phyloP scores from a whole-genome alignment of 2,113 vertebrate species.

The Ciconia boyciana region DNA sequence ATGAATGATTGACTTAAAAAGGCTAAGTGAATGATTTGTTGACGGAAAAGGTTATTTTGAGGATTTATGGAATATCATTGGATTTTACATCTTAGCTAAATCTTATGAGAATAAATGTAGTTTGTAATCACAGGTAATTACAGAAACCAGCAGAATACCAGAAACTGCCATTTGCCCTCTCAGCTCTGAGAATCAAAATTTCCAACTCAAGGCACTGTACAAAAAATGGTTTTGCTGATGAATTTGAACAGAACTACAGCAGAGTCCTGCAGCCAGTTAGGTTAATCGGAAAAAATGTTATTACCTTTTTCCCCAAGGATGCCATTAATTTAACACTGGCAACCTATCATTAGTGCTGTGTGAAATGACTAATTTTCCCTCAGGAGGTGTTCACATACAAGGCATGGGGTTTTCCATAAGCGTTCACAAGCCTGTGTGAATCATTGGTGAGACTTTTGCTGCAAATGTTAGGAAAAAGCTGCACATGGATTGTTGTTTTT shows the following conservation, averaged over 20 bases:
- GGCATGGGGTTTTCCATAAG: neutral
- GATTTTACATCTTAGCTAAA: neutral
- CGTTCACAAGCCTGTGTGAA: neutral
- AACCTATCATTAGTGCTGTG: slow-evolving; percentile 49
- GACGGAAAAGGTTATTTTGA: neutral
- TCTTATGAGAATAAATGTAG: slow-evolving; percentile 14
- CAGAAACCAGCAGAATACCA: slow-evolving; percentile 24
- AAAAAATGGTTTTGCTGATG: slow-evolving; percentile 60
- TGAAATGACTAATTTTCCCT: slow-evolving; percentile 60
- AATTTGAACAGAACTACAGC: slow-evolving; percentile 49
- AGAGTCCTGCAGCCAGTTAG: slow-evolving; percentile 59
- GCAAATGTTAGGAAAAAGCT: neutral
- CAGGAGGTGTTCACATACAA: neutral
- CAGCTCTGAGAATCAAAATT: slow-evolving; percentile 27
- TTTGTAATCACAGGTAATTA: slow-evolving; percentile 49
- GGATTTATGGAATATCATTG: slow-evolving; percentile 4
- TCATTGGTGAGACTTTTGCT: neutral
- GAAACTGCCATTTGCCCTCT: slow-evolving; percentile 32
- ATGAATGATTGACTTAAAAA: neutral
- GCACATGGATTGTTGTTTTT: neutral
- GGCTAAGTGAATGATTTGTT: neutral
- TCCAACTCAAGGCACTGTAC: slow-evolving; percentile 22
- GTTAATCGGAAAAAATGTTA: slow-evolving; percentile 69
- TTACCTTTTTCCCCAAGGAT: slow-evolving; percentile 61
- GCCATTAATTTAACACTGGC: slow-evolving; percentile 50